These are phyloP conservation scores for Brachyopa scutellaris DNA, from an alignment of 2,888 invertebrate genomes.

Conservation along the genomic window DNA sequence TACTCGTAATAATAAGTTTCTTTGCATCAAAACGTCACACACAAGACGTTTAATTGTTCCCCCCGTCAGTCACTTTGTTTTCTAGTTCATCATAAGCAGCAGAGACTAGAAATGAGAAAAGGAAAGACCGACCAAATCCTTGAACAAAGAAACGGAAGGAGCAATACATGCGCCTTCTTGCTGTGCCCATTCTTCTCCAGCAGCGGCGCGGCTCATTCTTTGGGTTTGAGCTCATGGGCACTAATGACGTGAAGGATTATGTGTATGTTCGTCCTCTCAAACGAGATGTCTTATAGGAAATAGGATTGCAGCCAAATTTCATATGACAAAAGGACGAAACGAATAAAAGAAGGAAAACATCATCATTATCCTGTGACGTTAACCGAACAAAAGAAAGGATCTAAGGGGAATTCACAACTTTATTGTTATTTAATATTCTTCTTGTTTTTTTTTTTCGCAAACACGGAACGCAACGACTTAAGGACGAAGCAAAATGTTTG, in stretches of 20 bases:
- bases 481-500: constrained; percentile 24
- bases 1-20: constrained; percentile 39
- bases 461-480: constrained; percentile 44
- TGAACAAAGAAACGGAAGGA: constrained; percentile 68
- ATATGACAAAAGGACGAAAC: constrained; percentile 8
- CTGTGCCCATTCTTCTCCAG: constrained; percentile 42
- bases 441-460: constrained; percentile 25
- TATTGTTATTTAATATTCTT: constrained; percentile 5
- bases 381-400: constrained; percentile 43
- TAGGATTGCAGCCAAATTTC: constrained; percentile 37
- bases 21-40: constrained; percentile 60
- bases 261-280: constrained; percentile 1
- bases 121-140: constrained; percentile 5
- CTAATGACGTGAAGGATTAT: constrained; percentile 62
- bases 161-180: constrained; percentile 27
- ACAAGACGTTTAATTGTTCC: constrained; percentile 69
- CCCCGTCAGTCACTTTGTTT: constrained; percentile 55
- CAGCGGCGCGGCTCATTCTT: constrained; percentile 31
- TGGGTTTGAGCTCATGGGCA: background rate
- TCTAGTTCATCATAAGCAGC: constrained; percentile 48
- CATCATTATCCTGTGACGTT: constrained; percentile 56
- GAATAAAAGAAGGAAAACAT: constrained; percentile 53
- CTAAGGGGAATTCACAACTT: constrained; percentile 44
- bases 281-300: constrained; percentile 45
- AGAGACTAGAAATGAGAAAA: constrained; percentile 25